A percentile compares a stretch with the other conserved stretches of the same genome.
Evolutionary conservation across 2,888 invertebrate genomes (phyloP).

Genomic region (Yponomeuta evonymella): DNA sequence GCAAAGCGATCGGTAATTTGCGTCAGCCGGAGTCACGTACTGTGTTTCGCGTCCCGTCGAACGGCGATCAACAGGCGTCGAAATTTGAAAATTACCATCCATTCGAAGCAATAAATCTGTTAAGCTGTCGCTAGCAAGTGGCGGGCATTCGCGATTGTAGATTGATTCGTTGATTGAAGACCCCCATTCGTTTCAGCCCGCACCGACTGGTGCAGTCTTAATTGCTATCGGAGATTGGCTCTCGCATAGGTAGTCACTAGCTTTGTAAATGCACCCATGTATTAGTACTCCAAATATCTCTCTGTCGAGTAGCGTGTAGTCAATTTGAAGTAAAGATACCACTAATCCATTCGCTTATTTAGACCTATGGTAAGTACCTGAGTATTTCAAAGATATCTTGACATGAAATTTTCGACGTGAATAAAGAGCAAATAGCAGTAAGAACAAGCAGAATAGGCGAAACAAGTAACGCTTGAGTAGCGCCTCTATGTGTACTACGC

Average conservation of each 20-base stretch:
- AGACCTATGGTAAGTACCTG: neutral
- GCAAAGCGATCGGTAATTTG: slow-evolving; percentile 22
- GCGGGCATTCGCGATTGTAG: slow-evolving; percentile 69
- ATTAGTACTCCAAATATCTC: slow-evolving; percentile 15
- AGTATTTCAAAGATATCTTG: neutral
- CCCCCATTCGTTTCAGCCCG: slow-evolving; percentile 68
- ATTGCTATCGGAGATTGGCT: slow-evolving; percentile 69
- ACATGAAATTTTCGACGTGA: neutral
- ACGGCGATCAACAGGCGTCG: slow-evolving; percentile 60
- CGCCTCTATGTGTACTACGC: slow-evolving; percentile 47
- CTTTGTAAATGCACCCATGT: slow-evolving; percentile 15
- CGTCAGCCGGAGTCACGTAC: slow-evolving; percentile 22
- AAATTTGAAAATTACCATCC: slow-evolving; percentile 70
- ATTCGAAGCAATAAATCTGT: slow-evolving; percentile 68
- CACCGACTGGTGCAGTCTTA: slow-evolving; percentile 61
- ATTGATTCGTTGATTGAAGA: slow-evolving; percentile 76
- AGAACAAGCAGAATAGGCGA: slow-evolving; percentile 20
- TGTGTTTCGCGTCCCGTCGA: slow-evolving; percentile 23
- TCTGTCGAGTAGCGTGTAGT: neutral
- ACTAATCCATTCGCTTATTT: neutral
- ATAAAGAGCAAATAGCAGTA: slow-evolving; percentile 12
- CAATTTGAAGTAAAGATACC: neutral
- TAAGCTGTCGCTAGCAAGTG: slow-evolving; percentile 71
- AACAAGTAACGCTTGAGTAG: slow-evolving; percentile 37
- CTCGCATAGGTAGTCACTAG: slow-evolving; percentile 5